phyloP scores from a whole-genome alignment of 2,888 invertebrate species.

The Barypeithes pellucidus region DNA sequence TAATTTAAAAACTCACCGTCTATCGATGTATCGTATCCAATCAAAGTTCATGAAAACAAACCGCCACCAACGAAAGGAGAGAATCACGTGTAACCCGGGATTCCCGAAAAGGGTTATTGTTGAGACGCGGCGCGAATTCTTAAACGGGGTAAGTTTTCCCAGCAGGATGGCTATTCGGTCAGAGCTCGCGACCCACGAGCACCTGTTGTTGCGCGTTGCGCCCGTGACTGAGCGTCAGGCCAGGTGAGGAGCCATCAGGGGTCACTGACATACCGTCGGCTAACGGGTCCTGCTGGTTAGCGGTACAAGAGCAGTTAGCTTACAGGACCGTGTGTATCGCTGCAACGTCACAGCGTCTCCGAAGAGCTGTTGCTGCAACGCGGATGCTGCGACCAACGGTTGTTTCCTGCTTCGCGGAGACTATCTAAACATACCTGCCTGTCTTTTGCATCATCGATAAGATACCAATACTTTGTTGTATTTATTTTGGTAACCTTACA shows the following conservation, averaged over 20 bases:
- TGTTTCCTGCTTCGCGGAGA: constrained; percentile 45
- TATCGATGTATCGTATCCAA: constrained; percentile 19
- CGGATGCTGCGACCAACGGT: constrained; percentile 54
- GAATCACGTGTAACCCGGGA: constrained; percentile 28
- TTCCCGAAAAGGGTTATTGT: constrained; percentile 20
- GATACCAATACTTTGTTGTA: neutral
- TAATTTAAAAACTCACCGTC: constrained; percentile 12
- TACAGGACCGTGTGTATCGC: constrained; percentile 70
- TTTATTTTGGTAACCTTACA: neutral
- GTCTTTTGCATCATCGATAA: constrained; percentile 4
- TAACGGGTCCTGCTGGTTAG: constrained; percentile 68
- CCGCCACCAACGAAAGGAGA: constrained; percentile 21
- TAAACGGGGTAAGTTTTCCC: neutral
- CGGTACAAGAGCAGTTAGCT: constrained; percentile 71
- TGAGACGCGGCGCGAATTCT: constrained; percentile 28
- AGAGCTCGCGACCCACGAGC: constrained; percentile 59
- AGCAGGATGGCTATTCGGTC: constrained; percentile 29
- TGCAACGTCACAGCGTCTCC: constrained; percentile 47
- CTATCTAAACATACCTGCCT: constrained; percentile 27
- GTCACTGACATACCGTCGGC: constrained; percentile 69
- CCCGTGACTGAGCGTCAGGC: constrained; percentile 67
- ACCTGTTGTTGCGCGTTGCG: constrained; percentile 70
- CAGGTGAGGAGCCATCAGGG: constrained; percentile 70
- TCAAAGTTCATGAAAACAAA: constrained; percentile 35
- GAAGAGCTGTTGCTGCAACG: constrained; percentile 51